These are phyloP conservation scores for Engraulis encrasicolus DNA, from an alignment of 2,113 vertebrate species.

Conservation along the genomic window DNA sequence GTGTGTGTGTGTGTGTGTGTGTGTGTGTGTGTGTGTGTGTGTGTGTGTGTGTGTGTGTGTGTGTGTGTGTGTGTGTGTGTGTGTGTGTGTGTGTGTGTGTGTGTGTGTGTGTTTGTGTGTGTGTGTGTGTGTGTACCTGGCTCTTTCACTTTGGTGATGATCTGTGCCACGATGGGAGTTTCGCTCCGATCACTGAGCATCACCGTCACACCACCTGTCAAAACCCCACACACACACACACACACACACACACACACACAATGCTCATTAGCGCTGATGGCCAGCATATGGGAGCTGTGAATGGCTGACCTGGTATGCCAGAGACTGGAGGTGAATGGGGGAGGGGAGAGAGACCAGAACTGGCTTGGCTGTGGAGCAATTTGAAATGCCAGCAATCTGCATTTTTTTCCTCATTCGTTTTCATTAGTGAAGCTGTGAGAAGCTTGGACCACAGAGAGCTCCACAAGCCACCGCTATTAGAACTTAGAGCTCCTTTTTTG, in stretches of 20 bases:
- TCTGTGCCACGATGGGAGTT: conserved; percentile 78
- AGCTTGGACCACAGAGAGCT: conserved; percentile 34
- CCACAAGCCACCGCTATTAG: too few relatives aligned
- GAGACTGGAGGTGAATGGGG: neutral
- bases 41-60: conserved; percentile 42
- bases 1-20: conserved; percentile 53
- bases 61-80: neutral
- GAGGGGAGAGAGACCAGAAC: neutral
- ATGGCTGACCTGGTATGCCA: neutral
- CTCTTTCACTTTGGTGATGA: conserved; percentile 83
- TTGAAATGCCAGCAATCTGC: conserved; percentile 37
- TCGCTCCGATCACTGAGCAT: conserved; percentile 80
- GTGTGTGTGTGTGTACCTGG: conserved; percentile 72
- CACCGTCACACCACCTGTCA: conserved; percentile 56
- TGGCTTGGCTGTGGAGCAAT: conserved; percentile 38
- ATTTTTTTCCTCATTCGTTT: conserved; percentile 3
- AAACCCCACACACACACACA: neutral
- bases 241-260: conserved; percentile 3
- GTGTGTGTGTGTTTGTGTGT: conserved; percentile 38
- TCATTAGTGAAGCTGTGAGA: conserved; percentile 29
- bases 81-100: neutral
- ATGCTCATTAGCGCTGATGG: conserved; percentile 21
- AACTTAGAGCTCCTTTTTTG: too few relatives aligned
- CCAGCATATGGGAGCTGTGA: neutral
- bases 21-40: conserved; percentile 54